Base-by-base conservation (phyloP, 64 coral and sea anemone species). In the Montipora cactus region DNA sequence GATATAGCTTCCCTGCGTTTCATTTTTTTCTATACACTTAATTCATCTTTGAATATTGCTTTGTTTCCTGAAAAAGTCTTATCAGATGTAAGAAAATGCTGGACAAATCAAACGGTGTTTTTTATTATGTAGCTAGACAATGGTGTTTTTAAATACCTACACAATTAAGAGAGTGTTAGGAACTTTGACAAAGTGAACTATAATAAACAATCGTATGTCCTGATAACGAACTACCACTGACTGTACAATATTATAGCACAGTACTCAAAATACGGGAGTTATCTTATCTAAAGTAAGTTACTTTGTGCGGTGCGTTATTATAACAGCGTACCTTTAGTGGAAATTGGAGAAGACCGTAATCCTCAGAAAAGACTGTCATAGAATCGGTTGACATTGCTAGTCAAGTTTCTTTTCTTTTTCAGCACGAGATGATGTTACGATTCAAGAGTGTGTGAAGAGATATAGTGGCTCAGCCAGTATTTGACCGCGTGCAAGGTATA, bases 311-410 rank as follows among this genome's bases (percentile, higher is more conserved):
- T 37, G 12, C 16, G 76, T 57, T 57, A 78, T 78, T 7, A 10
- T 16, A 46, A 19, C 5, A 18, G 16, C 37, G 74, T 76, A 86
- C 82, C 82, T 64, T 66, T n/a, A 71, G 66, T 71, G 46, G 64
- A 69, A 71, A 70, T 37, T 72, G 64, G 7, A 72, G 46, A 49
- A 71, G 7, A 70, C 66, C 47, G 44, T 47, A 46, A 47, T 72
- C 64, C 18, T 86, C 82, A 72, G 67, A 15, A 20, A 71, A n/a
- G 18, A 73, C 61, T 86, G 46, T 5, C 82, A 70, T 46, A 50
- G 82, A 86, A 49, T 86, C 82, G 9, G 46, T 49, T 47, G 82
- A 86, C 82, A 86, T 86, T 15, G 46, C 47, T 3, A 49, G 14
- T 16, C 47, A 14, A 10, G 4, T 74, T 74, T 28, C 21, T 28